Conservation (phyloP, 2,797 vertebrate species). For the Sebastes miniatus region DNA sequence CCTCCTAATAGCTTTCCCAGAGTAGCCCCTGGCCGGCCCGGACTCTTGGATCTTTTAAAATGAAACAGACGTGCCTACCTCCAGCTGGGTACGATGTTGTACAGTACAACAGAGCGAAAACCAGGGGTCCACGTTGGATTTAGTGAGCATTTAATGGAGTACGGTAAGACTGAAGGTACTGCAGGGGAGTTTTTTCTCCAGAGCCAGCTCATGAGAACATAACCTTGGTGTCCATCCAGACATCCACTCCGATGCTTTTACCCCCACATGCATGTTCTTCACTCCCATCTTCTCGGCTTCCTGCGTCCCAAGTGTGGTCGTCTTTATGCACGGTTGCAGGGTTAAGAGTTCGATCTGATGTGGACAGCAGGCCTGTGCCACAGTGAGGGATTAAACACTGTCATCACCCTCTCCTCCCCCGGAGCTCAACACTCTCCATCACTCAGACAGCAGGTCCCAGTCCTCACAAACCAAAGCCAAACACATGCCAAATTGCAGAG, state of each 20-base stretch:
- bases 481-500: slow-evolving; percentile 52
- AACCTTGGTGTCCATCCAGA: slow-evolving; percentile 46
- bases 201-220: slow-evolving; percentile 23
- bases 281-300: slow-evolving; percentile 34
- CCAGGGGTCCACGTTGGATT: slow-evolving; percentile 16
- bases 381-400: slow-evolving; percentile 57
- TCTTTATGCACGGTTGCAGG: slow-evolving; percentile 20
- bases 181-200: slow-evolving; percentile 18
- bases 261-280: slow-evolving; percentile 25
- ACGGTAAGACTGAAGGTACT: slow-evolving; percentile 1
- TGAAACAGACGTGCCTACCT: slow-evolving; percentile 49
- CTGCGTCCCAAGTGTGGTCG: not conserved
- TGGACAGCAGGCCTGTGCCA: slow-evolving; percentile 52
- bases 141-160: slow-evolving; percentile 13
- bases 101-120: slow-evolving; percentile 8
- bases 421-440: slow-evolving; percentile 55
- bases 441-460: slow-evolving; percentile 58
- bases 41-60: slow-evolving; percentile 52
- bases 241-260: slow-evolving; percentile 22
- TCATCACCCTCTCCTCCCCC: slow-evolving; percentile 56
- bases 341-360: slow-evolving; percentile 51
- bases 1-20: slow-evolving; percentile 79
- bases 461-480: slow-evolving; percentile 42
- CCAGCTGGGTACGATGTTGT: slow-evolving; percentile 50
- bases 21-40: slow-evolving; percentile 37